These are phyloP conservation scores for Bombus breviceps DNA, from an alignment of 1,140 invertebrate species.

Conservation along the genomic window DNA sequence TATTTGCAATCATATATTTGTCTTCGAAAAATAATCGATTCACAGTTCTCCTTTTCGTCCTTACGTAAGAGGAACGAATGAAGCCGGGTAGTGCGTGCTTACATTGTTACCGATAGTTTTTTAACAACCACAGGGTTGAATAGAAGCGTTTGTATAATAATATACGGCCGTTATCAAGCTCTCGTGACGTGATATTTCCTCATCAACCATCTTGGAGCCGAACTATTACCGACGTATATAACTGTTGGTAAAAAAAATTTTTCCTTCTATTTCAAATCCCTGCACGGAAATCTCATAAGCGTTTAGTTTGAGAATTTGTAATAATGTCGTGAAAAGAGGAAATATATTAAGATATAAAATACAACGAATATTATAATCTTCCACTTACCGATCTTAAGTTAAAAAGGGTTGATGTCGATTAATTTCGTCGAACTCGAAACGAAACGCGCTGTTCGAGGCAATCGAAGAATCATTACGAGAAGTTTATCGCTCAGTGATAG, in stretches of 20 bases:
- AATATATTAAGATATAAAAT: neutral
- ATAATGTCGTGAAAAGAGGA: neutral
- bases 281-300: neutral
- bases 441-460: neutral
- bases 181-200: conserved; percentile 20
- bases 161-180: neutral
- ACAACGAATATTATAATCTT: neutral
- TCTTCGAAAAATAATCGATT: neutral
- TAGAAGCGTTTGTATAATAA: conserved; percentile 16
- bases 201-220: neutral
- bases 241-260: neutral
- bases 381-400: neutral
- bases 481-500: neutral
- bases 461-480: neutral
- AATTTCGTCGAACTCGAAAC: neutral
- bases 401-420: neutral
- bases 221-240: neutral
- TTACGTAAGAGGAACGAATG: neutral
- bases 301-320: neutral
- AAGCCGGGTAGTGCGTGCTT: neutral
- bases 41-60: neutral
- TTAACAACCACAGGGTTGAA: neutral
- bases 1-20: neutral
- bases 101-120: neutral
- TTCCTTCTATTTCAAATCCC: neutral